Evolutionary conservation across 2,888 invertebrate species (phyloP), one percentile per base, ranked within the genome.

Genomic region (Asteroscopus sphinx): DNA sequence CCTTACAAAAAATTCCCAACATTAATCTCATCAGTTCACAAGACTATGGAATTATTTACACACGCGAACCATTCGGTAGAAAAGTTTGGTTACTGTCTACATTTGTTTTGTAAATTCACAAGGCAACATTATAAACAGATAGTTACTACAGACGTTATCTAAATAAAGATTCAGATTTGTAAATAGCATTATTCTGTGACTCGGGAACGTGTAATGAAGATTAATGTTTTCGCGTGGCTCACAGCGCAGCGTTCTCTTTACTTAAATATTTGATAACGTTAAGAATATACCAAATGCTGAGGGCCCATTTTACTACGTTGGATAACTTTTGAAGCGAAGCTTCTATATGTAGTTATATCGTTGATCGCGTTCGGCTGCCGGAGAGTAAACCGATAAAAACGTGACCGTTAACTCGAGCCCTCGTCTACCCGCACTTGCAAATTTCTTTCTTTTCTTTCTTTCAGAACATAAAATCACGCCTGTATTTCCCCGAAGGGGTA

Each of bases 131-230:
- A 59, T 59, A 63, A 44, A 59, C 35, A 40, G 4, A 28, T 41
- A 48, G 40, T 13, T 51, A 54, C 56, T 51, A 56, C 46, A 46
- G 17, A 51, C 42, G 26, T 49, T 42, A 17, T 37, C 13, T 70
- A 61, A 66, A 66, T 68, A 66, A 37, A 61, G 55, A 56, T 53
- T 65, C 46, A 53, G 36, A 42, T 55, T 69, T 49, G 55, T 55
- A 41, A 65, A 56, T 62, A 70, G 44, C 26, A 39, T 54, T 53
- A 48, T 48, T 63, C 42, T 42, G 54, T 49, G 52, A 63, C 51
- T 56, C 32, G 39, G 47, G 9, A 26, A 53, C 36, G 13, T 37
- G 39, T 51, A 61, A 65, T 65, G 46, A 56, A 61, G 49, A 70
- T 53, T 40, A 51, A 68, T 56, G 46, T 28, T 45, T 9, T 35